Conservation (phyloP, 2,888 invertebrate genomes). For the Dugesia japonica region DNA sequence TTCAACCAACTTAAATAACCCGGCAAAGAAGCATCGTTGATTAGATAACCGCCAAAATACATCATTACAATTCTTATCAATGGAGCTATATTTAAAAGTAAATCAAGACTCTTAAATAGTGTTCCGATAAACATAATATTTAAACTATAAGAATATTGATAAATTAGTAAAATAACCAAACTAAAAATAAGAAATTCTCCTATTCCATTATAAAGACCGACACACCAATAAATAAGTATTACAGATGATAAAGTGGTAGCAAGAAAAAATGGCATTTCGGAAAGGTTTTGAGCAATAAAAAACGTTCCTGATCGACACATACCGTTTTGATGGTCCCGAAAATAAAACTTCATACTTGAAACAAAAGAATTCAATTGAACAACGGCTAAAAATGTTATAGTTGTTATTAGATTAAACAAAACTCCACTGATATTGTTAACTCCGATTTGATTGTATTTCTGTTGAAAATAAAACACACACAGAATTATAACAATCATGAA, state of each 20-base stretch:
- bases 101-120: constrained; percentile 1
- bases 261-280: constrained; percentile 23
- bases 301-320: constrained; percentile 29
- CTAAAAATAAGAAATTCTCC: not conserved
- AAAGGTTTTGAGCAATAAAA: constrained; percentile 31
- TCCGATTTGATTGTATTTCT: constrained; percentile 30
- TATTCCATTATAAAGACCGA: constrained; percentile 12
- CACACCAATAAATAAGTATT: constrained; percentile 13
- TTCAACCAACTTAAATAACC: not conserved
- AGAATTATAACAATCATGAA: not conserved
- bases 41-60: constrained; percentile 21
- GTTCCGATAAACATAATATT: constrained; percentile 4
- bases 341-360: constrained; percentile 20
- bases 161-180: not conserved
- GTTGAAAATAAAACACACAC: constrained; percentile 28
- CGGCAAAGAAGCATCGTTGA: constrained; percentile 23
- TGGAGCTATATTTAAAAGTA: constrained; percentile 23
- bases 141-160: constrained; percentile 24
- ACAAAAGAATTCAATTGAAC: constrained; percentile 32
- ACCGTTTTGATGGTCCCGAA: constrained; percentile 29
- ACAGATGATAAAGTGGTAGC: not conserved
- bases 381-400: constrained; percentile 28
- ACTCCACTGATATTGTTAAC: constrained; percentile 31
- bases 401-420: constrained; percentile 31
- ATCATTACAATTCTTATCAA: constrained; percentile 23